Percentiles rank a stretch among this genome's conserved stretches.
Evolutionary conservation across 2,888 invertebrate species (phyloP).

Genomic region (Parnassius smintheus): DNA sequence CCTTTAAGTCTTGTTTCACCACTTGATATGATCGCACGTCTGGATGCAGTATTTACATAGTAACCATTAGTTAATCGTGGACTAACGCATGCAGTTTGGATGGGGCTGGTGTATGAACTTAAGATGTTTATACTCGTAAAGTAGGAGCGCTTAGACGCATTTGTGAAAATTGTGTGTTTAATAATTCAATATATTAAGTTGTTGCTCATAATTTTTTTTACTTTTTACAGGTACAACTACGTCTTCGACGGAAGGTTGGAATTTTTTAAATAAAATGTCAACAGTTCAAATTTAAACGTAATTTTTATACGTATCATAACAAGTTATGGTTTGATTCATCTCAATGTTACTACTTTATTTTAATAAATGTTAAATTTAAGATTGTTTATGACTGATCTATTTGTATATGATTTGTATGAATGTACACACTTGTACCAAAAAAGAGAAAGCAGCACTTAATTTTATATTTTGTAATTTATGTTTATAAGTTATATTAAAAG

Average conservation of each 20-base stretch:
- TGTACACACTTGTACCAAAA: too few relatives aligned
- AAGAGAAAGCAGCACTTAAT: too few relatives aligned
- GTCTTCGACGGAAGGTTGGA: conserved; percentile 8
- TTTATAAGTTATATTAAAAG: too few relatives aligned
- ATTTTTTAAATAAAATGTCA: not conserved
- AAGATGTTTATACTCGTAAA: not conserved
- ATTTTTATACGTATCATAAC: not conserved
- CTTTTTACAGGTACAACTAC: conserved; percentile 26
- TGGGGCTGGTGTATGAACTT: not conserved
- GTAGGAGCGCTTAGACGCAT: not conserved
- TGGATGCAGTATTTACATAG: too few relatives aligned
- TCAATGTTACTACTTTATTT: not conserved
- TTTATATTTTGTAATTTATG: too few relatives aligned
- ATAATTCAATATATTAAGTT: not conserved
- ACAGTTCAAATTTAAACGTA: not conserved
- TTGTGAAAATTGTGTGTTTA: not conserved
- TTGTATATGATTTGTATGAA: too few relatives aligned
- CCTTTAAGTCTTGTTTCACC: too few relatives aligned
- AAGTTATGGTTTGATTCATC: conserved; percentile 21
- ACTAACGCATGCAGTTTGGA: too few relatives aligned
- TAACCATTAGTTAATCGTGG: too few relatives aligned
- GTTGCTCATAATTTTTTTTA: conserved; percentile 25
- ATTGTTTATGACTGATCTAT: too few relatives aligned
- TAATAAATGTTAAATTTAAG: too few relatives aligned
- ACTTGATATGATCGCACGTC: too few relatives aligned